Evolutionary conservation across 1,140 invertebrate species (phyloP), one percentile per base, ranked within the genome.

Genomic region (Leptopilina clavipes): DNA sequence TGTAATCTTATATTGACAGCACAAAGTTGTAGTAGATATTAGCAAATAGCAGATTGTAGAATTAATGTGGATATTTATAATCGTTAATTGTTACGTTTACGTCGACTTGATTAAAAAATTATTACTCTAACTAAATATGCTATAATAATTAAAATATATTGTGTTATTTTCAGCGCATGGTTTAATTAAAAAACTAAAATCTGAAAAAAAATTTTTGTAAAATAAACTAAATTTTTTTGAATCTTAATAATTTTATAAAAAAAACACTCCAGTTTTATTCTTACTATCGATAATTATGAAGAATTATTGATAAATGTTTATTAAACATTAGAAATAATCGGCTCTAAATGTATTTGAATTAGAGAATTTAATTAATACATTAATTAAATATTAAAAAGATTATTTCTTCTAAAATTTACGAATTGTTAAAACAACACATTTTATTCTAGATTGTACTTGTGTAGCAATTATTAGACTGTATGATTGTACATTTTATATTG

Each of bases 11-110:
- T 31, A 40, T 40, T 65, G 22, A 31, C 59, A 31, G 19, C 12
- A 14, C 25, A 65, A 65, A 31, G 22, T 65, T 31, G 25, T 31
- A 65, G 22, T 65, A 22, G 25, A 31, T 31, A n/a, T n/a, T 65
- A 25, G 59, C 11, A 59, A 59, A 59, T 59, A 25, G 19, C 10
- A 37, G 59, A 65, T 65, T 65, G 1, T 31, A 65, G 59, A 65
- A 52, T 65, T 31, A 65, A n/a, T 31, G 59, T 65, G 59, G 14
- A 65, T 65, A 65, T 65, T 65, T 65, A 65, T 65, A n/a, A 65
- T 31, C 11, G 59, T 65, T 65, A 12, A 65, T 65, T 65, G 59
- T 65, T 65, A 65, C 12, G 59, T 65, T 65, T 65, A 65, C 22
- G 59, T 65, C 59, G 59, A 65, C 59, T 37, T 65, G 25, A 65